These are phyloP conservation scores for Zeugodacus cucurbitae DNA, from an alignment of 1,140 invertebrate species.

Conservation along the genomic window DNA sequence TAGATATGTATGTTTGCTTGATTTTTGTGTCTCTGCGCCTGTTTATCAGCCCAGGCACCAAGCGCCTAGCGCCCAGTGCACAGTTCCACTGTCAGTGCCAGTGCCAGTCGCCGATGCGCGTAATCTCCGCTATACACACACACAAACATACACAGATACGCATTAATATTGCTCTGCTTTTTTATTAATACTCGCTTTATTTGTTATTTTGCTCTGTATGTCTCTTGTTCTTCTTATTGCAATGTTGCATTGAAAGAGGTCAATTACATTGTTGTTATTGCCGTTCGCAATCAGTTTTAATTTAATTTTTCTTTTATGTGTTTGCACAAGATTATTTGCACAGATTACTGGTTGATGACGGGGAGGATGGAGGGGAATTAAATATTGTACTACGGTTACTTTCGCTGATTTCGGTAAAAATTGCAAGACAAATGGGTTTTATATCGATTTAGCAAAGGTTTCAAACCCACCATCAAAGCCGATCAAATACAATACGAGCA, in stretches of 20 bases:
- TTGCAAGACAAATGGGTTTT: too few species aligned
- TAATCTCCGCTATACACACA: background rate
- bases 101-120: constrained; percentile 22
- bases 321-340: background rate
- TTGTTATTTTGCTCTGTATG: background rate
- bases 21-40: background rate
- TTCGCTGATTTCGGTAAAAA: too few species aligned
- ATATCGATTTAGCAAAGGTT: too few species aligned
- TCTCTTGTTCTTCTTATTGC: background rate
- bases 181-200: background rate
- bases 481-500: too few species aligned
- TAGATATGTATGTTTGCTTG: background rate
- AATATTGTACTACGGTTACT: too few species aligned
- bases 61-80: background rate
- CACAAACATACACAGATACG: background rate
- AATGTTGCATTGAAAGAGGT: constrained; percentile 36
- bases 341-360: background rate
- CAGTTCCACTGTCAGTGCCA: constrained; percentile 28
- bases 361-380: too few species aligned
- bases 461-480: too few species aligned
- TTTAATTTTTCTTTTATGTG: constrained; percentile 4
- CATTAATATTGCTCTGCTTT: background rate
- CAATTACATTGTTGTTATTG: constrained; percentile 38
- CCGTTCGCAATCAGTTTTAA: constrained; percentile 5
- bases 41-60: background rate